Percentiles rank a stretch among this genome's conserved stretches.
phyloP scores from a whole-genome alignment of 2,888 invertebrate species.

The Caenorhabditis sp. region DNA sequence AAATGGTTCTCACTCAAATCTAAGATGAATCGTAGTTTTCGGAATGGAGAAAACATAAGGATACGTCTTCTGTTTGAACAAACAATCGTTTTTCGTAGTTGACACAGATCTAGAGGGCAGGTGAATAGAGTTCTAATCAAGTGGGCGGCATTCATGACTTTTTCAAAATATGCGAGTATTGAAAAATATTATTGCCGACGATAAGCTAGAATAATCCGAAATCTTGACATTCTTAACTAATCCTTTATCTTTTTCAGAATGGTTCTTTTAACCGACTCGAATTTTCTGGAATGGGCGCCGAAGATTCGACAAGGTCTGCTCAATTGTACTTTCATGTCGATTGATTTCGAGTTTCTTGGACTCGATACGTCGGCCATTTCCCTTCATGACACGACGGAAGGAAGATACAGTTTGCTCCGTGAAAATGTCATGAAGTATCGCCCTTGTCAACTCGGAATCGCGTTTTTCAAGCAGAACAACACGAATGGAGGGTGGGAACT shows the following conservation, averaged over 20 bases:
- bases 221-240: too few species aligned
- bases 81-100: neutral
- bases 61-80: too few species aligned
- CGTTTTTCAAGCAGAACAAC: constrained; percentile 33
- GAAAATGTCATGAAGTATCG: constrained; percentile 37
- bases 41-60: too few species aligned
- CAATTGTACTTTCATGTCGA: constrained; percentile 21
- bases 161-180: too few species aligned
- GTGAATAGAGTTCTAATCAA: neutral
- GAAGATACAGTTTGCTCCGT: constrained; percentile 27
- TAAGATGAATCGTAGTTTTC: neutral
- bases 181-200: too few species aligned
- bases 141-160: neutral
- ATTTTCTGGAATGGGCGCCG: constrained; percentile 23
- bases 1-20: neutral
- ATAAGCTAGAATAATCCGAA: too few species aligned
- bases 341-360: constrained; percentile 61
- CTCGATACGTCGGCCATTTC: constrained; percentile 26
- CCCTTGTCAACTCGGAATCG: constrained; percentile 51
- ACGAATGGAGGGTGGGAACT: constrained; percentile 12
- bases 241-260: constrained; percentile 41
- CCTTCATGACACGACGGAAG: constrained; percentile 32
- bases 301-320: constrained; percentile 14
- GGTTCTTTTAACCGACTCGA: constrained; percentile 40
- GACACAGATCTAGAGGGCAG: neutral